Evolutionary conservation across 2,888 invertebrate genomes (phyloP).

Genomic region (Coronaproctus castanopsis): DNA sequence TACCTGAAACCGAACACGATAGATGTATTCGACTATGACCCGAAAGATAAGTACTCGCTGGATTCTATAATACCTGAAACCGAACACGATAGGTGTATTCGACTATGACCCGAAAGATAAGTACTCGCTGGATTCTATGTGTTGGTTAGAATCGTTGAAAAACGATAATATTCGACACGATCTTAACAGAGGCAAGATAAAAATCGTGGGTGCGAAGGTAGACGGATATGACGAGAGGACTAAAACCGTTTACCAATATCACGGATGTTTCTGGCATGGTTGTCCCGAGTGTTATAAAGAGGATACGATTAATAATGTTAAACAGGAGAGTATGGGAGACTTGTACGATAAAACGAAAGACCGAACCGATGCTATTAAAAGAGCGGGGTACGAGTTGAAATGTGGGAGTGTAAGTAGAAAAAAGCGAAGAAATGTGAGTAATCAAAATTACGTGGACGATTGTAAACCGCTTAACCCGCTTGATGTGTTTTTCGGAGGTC

Average conservation of each 20-base stretch:
- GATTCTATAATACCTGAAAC: no score
- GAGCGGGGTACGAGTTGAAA: slow-evolving; percentile 12
- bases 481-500: slow-evolving; percentile 18
- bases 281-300: slow-evolving; percentile 4
- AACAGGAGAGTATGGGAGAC: slow-evolving; percentile 1
- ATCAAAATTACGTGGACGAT: background rate
- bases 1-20: no score
- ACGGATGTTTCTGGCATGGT: slow-evolving; percentile 7
- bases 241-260: slow-evolving; percentile 3
- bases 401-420: slow-evolving; percentile 15
- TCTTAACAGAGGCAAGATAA: slow-evolving; percentile 2
- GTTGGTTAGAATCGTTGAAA: slow-evolving; percentile 16
- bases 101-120: slow-evolving; percentile 11
- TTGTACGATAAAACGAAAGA: slow-evolving; percentile 13
- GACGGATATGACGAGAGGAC: slow-evolving; percentile 5
- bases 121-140: slow-evolving; percentile 14
- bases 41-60: no score
- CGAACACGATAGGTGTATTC: slow-evolving; percentile 1
- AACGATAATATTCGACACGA: slow-evolving; percentile 1
- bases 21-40: no score
- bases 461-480: slow-evolving; percentile 15
- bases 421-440: slow-evolving; percentile 1
- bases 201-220: slow-evolving; percentile 2
- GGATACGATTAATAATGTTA: slow-evolving; percentile 1
- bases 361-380: slow-evolving; percentile 9